phyloP scores from a whole-genome alignment of 1,140 invertebrate genomes.

The Bombus cullumanus region DNA sequence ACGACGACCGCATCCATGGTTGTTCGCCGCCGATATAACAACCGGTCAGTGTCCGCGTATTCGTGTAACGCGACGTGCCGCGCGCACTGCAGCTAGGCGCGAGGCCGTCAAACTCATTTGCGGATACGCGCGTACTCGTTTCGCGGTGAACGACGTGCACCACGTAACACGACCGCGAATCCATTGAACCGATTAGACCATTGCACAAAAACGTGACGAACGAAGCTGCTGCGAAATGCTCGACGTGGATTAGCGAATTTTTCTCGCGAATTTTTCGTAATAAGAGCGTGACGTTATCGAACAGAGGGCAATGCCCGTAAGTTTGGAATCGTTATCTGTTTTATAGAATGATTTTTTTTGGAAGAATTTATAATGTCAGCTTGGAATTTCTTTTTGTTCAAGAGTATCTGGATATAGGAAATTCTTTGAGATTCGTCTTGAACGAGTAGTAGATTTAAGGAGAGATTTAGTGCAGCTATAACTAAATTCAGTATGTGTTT shows the following conservation, averaged over 20 bases:
- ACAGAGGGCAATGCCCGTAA: too few relatives aligned
- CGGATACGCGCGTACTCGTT: conserved; percentile 30
- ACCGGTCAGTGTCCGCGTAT: not conserved
- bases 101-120: conserved; percentile 38
- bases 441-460: not conserved
- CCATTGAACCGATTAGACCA: conserved; percentile 5
- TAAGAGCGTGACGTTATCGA: not conserved
- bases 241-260: too few relatives aligned
- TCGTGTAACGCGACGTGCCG: conserved; percentile 12
- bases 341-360: not conserved
- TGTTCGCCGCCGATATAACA: not conserved
- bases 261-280: too few relatives aligned
- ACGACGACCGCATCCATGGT: conserved; percentile 1
- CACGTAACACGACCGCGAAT: conserved; percentile 17
- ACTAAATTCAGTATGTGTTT: not conserved
- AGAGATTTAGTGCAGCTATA: not conserved
- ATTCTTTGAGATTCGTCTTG: not conserved
- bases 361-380: not conserved
- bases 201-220: conserved; percentile 35
- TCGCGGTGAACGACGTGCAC: conserved; percentile 17
- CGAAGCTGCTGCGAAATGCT: not conserved
- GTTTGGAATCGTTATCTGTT: not conserved
- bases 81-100: not conserved
- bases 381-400: not conserved
- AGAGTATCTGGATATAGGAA: not conserved